phyloP scores from a whole-genome alignment of 1,140 invertebrate species.

The Drosophila littoralis region DNA sequence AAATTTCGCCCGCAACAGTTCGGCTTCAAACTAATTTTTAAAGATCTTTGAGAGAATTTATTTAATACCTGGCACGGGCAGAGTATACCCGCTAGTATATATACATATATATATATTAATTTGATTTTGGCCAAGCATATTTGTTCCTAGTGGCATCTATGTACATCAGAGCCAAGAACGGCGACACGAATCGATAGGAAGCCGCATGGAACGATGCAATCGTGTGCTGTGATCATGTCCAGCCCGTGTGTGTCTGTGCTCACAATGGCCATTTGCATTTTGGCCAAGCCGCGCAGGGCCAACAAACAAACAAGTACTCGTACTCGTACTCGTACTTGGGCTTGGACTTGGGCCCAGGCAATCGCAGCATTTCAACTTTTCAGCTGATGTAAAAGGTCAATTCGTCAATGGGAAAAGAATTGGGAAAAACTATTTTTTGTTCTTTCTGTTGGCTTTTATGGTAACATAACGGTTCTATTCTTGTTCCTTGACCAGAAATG shows the following conservation, averaged over 20 bases:
- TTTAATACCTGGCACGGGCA: too few species aligned
- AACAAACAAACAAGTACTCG: constrained; percentile 16
- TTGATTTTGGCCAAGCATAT: neutral
- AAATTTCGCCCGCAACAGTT: too few species aligned
- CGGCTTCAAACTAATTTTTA: too few species aligned
- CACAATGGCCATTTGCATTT: constrained; percentile 26
- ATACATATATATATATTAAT: neutral
- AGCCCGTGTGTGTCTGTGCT: constrained; percentile 13
- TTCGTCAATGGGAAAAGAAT: constrained; percentile 66
- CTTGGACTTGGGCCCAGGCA: neutral
- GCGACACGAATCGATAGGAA: constrained; percentile 18
- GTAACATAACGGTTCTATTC: constrained; percentile 61
- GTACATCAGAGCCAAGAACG: neutral
- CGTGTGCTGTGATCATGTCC: constrained; percentile 26
- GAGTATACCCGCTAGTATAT: too few species aligned
- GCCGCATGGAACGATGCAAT: constrained; percentile 16
- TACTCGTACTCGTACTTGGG: constrained; percentile 2
- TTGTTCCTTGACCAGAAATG: constrained; percentile 39
- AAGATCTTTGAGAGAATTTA: too few species aligned
- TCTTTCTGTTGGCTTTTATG: constrained; percentile 35
- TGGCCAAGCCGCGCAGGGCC: constrained; percentile 14
- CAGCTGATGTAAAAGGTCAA: constrained; percentile 59
- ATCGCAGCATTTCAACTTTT: constrained; percentile 32
- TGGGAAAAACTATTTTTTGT: constrained; percentile 26
- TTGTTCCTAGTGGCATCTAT: neutral